Evolutionary conservation across 1,140 invertebrate genomes (phyloP), one percentile per base, ranked within the genome.

Genomic region (Eubasilissa regina): DNA sequence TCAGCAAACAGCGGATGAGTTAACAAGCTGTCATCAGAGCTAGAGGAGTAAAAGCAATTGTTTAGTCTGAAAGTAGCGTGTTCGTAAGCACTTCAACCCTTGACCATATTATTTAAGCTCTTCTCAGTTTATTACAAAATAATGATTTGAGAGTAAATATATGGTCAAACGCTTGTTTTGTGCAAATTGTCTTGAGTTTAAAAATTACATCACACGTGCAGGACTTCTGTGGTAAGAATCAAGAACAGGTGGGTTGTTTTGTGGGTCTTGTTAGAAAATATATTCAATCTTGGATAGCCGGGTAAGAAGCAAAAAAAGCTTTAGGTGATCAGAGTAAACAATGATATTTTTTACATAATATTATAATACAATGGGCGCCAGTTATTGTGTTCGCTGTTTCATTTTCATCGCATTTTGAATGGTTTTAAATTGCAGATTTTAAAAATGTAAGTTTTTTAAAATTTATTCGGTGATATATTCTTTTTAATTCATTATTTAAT

Each of bases 161-260:
- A 56, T 56, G 17, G 12, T 1, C 17, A n/a, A 51, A 51, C 15
- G 25, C 25, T 35, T 35, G n/a, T n/a, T 56, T 1, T 56, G 53
- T 56, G 53, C 53, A n/a, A 17, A 17, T n/a, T 8, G 17, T 56
- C n/a, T 56, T 17, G 11, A 13, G n/a, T 56, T 56, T 56, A 17
- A 1, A 15, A 56, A 17, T 56, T 1, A 56, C n/a, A 56, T 56
- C 58, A 62, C 58, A 62, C 19, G 58, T 62, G 58, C 53, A 17
- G 8, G 53, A n/a, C 7, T 10, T 56, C 10, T 15, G 53, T 88
- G 87, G 87, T 89, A 85, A 87, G 86, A 88, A 87, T 86, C 87
- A 85, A 88, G 88, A 56, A 56, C 53, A 35, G 25, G 53, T 56
- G 53, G n/a, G 8, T 51, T 51, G 11, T 56, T 17, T 56, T 56